Base-by-base conservation (phyloP, 2,797 vertebrate species). In the Epinephelus coioides region DNA sequence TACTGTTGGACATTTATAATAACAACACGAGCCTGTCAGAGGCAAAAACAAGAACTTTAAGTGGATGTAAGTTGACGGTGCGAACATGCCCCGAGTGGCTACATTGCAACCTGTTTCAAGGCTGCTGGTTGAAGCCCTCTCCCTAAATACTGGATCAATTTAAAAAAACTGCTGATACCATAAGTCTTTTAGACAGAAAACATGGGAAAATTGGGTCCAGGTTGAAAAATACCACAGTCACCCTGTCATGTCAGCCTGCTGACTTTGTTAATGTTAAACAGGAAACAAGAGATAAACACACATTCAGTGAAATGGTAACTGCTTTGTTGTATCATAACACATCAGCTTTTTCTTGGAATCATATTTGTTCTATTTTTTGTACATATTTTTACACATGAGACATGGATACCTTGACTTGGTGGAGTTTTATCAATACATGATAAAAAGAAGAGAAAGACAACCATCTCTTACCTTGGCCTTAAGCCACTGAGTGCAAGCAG, bases 401-500 rank as follows among this genome's bases (percentile, higher is more conserved):
- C 19, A 50, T 21, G n/a, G 49, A 57, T 1, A 50, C 25, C 53
- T 46, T 54, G 19, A 40, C 0, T 59, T 7, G 27, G 56, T 23
- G 56, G 23, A 40, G 19, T 50, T 75, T 53, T 27, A 69, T 54
- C 1, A 46, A 11, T 12, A 59, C 15, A 69, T 21, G 23, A 75
- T 86, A 93, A 91, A 93, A 94, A 91, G 76, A 93, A 77, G 90
- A 94, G 84, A 95, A 96, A 93, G 56, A 70, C 83, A 82, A 73
- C n/a, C 85, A 94, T 89, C 51, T 88, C 96, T 99, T 98, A 99
- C 98, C 98, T 99, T 99, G 95, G 98, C 98, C 96, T 99, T 99
- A 96, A 99, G 98, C 98, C 98, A 99, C 98, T 99, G 97, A 97
- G 95, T 83, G 97, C 95, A 97, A 96, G 97, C 96, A 96, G 96